Percentiles rank a stretch among this genome's conserved stretches.
Evolutionary conservation across 2,888 invertebrate species (phyloP).

Genomic region (Meteorus cinctellus): DNA sequence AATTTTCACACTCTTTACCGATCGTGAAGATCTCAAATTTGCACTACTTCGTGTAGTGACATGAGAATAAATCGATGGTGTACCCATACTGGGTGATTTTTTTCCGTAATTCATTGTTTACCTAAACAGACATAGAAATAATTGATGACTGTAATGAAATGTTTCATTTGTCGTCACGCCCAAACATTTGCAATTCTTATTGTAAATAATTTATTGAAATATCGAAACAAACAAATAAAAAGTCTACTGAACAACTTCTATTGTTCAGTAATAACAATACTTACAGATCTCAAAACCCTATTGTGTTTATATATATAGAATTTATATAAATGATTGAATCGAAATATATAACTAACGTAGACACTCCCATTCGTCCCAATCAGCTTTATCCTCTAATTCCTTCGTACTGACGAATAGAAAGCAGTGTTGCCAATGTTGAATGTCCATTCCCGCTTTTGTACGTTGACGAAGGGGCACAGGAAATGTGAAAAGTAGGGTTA

Average conservation of each 20-base stretch:
- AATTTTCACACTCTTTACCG: slow-evolving; percentile 83
- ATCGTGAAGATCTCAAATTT: slow-evolving; percentile 87
- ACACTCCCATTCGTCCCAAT: not conserved
- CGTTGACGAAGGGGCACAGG: no score
- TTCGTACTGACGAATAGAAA: not conserved
- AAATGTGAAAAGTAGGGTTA: no score
- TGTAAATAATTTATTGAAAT: not conserved
- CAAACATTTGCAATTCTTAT: not conserved
- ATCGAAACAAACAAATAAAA: not conserved
- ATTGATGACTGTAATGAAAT: not conserved
- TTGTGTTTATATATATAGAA: not conserved
- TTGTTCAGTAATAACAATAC: not conserved
- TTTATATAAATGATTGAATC: not conserved
- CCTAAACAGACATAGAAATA: slow-evolving; percentile 19
- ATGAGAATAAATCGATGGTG: slow-evolving; percentile 92
- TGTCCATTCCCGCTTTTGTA: no score
- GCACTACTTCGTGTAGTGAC: slow-evolving; percentile 86
- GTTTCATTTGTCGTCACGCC: slow-evolving; percentile 7
- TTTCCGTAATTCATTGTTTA: slow-evolving; percentile 82
- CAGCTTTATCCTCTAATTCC: not conserved
- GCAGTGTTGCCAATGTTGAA: no score
- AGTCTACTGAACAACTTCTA: not conserved
- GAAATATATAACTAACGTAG: not conserved
- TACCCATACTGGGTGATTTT: slow-evolving; percentile 89
- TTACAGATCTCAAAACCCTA: not conserved